Percentiles rank a stretch among this genome's conserved stretches.
phyloP scores from a whole-genome alignment of 1,140 invertebrate genomes.

The Calliopsis andreniformis region DNA sequence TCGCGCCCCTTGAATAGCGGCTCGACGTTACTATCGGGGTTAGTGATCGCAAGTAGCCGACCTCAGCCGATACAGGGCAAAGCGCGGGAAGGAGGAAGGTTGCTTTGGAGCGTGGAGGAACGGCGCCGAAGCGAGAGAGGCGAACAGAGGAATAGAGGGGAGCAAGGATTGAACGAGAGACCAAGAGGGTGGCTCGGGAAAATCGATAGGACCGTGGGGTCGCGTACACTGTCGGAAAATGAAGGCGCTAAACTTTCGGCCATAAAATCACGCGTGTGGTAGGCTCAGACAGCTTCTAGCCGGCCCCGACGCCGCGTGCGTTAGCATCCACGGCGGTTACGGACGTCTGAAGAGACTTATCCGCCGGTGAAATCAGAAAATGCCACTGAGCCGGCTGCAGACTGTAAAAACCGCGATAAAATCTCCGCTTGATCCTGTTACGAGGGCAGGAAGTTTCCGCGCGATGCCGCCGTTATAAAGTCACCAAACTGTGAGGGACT shows the following conservation, averaged over 20 bases:
- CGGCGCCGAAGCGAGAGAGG: neutral
- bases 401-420: slow-evolving; percentile 63
- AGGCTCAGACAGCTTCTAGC: slow-evolving; percentile 14
- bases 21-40: slow-evolving; percentile 37
- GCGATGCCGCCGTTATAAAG: slow-evolving; percentile 35
- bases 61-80: slow-evolving; percentile 1
- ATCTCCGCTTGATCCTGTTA: slow-evolving; percentile 56
- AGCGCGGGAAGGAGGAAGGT: neutral
- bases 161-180: neutral
- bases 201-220: slow-evolving; percentile 63
- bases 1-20: slow-evolving; percentile 7
- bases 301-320: neutral
- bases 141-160: neutral
- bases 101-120: neutral
- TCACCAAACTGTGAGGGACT: slow-evolving; percentile 1
- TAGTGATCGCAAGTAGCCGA: slow-evolving; percentile 45
- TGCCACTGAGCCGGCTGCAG: slow-evolving; percentile 34
- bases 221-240: slow-evolving; percentile 49
- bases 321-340: neutral
- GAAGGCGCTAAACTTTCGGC: slow-evolving; percentile 63
- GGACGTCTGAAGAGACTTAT: slow-evolving; percentile 47
- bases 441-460: slow-evolving; percentile 29
- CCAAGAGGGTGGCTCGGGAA: slow-evolving; percentile 23
- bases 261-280: slow-evolving; percentile 52
- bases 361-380: slow-evolving; percentile 55